Conservation (phyloP, 2,113 vertebrate genomes). For the Sander lucioperca region DNA sequence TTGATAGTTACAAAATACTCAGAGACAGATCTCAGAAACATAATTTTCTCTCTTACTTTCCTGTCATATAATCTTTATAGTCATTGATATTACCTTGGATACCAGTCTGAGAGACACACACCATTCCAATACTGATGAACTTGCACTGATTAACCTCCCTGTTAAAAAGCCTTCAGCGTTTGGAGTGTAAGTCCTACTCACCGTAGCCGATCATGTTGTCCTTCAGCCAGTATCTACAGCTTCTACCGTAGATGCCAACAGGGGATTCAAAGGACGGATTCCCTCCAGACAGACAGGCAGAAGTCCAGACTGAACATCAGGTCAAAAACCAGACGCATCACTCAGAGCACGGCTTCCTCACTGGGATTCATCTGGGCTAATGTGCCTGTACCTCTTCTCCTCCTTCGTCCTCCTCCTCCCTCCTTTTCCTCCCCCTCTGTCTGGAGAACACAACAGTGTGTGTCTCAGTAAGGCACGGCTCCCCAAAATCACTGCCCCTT, state of each 20-base stretch:
- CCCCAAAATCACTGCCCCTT: slow-evolving; percentile 64
- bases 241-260: slow-evolving; percentile 2
- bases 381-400: slow-evolving; percentile 29
- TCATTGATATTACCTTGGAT: not conserved
- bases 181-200: slow-evolving; percentile 45
- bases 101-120: slow-evolving; percentile 8
- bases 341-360: slow-evolving; percentile 3
- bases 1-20: slow-evolving; percentile 24
- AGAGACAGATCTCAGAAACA: not conserved
- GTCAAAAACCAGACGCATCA: not conserved
- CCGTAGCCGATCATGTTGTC: slow-evolving; percentile 62
- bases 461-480: slow-evolving; percentile 49
- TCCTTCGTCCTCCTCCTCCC: slow-evolving; percentile 22
- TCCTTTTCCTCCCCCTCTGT: slow-evolving; percentile 35
- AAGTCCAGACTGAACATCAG: not conserved
- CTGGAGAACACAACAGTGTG: slow-evolving; percentile 50
- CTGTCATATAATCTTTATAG: not conserved
- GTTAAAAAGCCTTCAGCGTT: not conserved
- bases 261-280: not conserved
- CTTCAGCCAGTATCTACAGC: slow-evolving; percentile 12
- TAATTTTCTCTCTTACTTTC: not conserved
- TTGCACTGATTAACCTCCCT: not conserved
- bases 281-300: slow-evolving; percentile 3
- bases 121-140: not conserved
- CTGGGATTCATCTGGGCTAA: slow-evolving; percentile 30